Evolutionary conservation across 2,888 invertebrate genomes (phyloP).

Genomic region (Macrophya annulata): DNA sequence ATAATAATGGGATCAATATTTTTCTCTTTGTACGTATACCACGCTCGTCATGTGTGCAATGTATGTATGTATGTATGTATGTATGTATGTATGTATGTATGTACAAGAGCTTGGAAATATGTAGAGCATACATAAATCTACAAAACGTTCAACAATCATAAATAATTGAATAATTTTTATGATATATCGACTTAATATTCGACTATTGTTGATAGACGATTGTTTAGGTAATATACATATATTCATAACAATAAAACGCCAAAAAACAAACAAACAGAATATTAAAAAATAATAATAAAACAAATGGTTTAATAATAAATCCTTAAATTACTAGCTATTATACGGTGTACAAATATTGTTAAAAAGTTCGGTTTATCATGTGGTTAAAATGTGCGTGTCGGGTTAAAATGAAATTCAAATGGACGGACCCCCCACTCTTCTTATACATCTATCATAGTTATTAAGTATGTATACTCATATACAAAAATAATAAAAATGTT

Average conservation of each 20-base stretch:
- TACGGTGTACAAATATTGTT: conserved; percentile 29
- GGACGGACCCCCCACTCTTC: no score
- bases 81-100: background rate
- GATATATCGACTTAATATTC: background rate
- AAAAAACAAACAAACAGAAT: background rate
- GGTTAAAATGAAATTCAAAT: background rate
- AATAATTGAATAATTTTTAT: conserved; percentile 11
- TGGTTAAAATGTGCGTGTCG: background rate
- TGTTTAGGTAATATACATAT: background rate
- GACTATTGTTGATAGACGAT: conserved; percentile 12
- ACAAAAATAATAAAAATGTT: conserved; percentile 53
- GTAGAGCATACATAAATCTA: background rate
- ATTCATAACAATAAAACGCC: conserved; percentile 4
- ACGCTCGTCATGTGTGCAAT: background rate
- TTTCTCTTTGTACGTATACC: background rate
- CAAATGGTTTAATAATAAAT: background rate
- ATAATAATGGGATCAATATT: conserved; percentile 40
- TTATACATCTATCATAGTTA: conserved; percentile 32
- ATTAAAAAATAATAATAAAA: no score
- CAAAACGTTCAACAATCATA: conserved; percentile 13
- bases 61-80: background rate
- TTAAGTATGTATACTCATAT: conserved; percentile 49
- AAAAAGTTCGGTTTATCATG: background rate
- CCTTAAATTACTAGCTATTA: background rate
- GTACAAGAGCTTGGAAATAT: background rate